A percentile compares a stretch with the other conserved stretches of the same genome.
Evolutionary conservation across 2,888 invertebrate species (phyloP).

Genomic region (Heliothis peltigera): DNA sequence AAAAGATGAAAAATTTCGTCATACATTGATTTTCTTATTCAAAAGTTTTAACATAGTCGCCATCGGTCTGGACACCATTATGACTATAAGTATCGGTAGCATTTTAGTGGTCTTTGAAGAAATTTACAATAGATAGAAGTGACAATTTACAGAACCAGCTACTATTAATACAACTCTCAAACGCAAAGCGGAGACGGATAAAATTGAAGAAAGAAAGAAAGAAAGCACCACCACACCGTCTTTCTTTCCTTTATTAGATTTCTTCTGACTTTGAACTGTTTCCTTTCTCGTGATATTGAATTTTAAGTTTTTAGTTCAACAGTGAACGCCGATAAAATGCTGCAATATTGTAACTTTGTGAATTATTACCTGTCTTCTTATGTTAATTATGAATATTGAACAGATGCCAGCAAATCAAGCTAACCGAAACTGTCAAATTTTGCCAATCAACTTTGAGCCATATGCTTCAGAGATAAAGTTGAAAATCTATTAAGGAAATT

Average conservation of each 20-base stretch:
- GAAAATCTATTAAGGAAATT: too few species aligned
- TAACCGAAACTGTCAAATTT: too few species aligned
- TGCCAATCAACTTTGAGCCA: too few species aligned
- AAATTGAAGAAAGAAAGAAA: slow-evolving; percentile 3
- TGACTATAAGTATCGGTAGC: neutral
- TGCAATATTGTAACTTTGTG: neutral
- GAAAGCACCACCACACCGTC: slow-evolving; percentile 8
- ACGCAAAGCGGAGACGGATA: neutral
- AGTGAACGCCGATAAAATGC: neutral
- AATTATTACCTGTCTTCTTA: neutral
- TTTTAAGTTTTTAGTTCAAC: slow-evolving; percentile 8
- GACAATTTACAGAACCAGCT: neutral
- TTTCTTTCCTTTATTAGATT: slow-evolving; percentile 29
- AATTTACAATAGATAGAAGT: neutral
- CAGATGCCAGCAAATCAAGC: too few species aligned
- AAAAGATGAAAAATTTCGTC: too few species aligned
- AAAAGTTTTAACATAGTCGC: too few species aligned
- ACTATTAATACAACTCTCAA: neutral
- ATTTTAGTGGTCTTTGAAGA: neutral
- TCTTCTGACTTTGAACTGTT: slow-evolving; percentile 10
- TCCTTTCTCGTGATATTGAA: slow-evolving; percentile 20
- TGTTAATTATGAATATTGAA: neutral
- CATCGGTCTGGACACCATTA: too few species aligned
- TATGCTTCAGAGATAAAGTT: too few species aligned
- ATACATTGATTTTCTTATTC: too few species aligned